Percentiles rank a stretch among this genome's conserved stretches.
phyloP scores from a whole-genome alignment of 2,888 invertebrate species.

The Gordius sp. region DNA sequence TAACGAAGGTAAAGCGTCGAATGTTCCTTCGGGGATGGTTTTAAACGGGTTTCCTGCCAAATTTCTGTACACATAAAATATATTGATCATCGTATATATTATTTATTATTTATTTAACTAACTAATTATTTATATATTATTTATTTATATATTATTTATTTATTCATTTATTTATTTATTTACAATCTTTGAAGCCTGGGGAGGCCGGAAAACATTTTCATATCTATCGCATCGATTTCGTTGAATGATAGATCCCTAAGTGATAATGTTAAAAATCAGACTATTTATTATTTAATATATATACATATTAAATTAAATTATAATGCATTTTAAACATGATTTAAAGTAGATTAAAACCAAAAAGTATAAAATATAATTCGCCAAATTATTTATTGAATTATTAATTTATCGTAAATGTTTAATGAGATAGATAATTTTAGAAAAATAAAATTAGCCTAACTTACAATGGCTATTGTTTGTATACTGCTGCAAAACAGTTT shows the following conservation, averaged over 20 bases:
- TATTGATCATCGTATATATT: not conserved
- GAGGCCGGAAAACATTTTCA: not conserved
- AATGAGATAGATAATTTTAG: too few relatives aligned
- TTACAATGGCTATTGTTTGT: too few relatives aligned
- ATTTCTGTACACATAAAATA: conserved; percentile 2
- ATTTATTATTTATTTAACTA: not conserved
- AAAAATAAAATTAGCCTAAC: too few relatives aligned
- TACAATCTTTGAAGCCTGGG: conserved; percentile 12
- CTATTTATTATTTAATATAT: too few relatives aligned
- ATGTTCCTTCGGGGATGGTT: not conserved
- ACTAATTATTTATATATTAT: not conserved
- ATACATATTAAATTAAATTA: too few relatives aligned
- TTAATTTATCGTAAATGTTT: too few relatives aligned
- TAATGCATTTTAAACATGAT: too few relatives aligned
- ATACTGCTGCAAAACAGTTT: too few relatives aligned
- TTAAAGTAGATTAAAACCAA: too few relatives aligned
- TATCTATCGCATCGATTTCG: not conserved
- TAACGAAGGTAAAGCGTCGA: conserved; percentile 3
- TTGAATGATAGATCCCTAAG: conserved; percentile 6
- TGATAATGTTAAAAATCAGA: too few relatives aligned
- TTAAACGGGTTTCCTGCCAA: not conserved
- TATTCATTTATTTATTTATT: not conserved
- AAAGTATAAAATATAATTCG: too few relatives aligned
- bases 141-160: not conserved
- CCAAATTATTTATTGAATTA: too few relatives aligned